phyloP scores from a whole-genome alignment of 2,888 invertebrate species.

The Calliopum simillimum region DNA sequence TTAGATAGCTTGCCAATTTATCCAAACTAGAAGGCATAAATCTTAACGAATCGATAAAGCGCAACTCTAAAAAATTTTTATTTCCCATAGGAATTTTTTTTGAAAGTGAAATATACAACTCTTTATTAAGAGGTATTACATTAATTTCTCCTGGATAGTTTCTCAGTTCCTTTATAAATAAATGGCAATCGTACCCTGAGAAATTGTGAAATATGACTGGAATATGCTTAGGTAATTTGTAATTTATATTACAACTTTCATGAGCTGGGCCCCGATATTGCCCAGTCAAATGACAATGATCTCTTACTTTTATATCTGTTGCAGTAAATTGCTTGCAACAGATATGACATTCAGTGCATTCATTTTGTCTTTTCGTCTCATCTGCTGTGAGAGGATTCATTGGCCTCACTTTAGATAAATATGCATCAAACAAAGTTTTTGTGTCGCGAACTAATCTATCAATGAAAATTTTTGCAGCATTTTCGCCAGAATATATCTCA shows the following conservation, averaged over 20 bases:
- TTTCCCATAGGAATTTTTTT: conserved; percentile 29
- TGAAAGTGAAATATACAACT: conserved; percentile 49
- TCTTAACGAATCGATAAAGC: conserved; percentile 38
- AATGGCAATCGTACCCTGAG: conserved; percentile 38
- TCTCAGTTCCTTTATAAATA: conserved; percentile 35
- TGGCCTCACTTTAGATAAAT: neutral
- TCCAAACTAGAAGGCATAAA: conserved; percentile 39
- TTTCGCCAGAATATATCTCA: neutral
- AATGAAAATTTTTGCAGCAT: neutral
- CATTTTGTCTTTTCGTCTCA: neutral
- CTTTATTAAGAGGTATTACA: conserved; percentile 55
- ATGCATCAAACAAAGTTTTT: neutral
- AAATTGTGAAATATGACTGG: conserved; percentile 18
- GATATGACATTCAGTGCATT: too few species aligned
- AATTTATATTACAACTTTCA: neutral
- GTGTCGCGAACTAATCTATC: neutral
- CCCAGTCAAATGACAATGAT: conserved; percentile 31
- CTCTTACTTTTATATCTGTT: neutral
- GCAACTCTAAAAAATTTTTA: conserved; percentile 27
- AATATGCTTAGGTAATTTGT: neutral
- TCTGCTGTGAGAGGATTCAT: neutral
- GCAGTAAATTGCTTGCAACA: too few species aligned
- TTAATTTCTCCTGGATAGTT: conserved; percentile 32
- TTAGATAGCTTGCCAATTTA: conserved; percentile 29
- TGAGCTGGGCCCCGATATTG: conserved; percentile 32